Percentiles rank a stretch among this genome's conserved stretches.
Evolutionary conservation across 2,113 vertebrate species (phyloP).

Genomic region (Craseonycteris thonglongyai): DNA sequence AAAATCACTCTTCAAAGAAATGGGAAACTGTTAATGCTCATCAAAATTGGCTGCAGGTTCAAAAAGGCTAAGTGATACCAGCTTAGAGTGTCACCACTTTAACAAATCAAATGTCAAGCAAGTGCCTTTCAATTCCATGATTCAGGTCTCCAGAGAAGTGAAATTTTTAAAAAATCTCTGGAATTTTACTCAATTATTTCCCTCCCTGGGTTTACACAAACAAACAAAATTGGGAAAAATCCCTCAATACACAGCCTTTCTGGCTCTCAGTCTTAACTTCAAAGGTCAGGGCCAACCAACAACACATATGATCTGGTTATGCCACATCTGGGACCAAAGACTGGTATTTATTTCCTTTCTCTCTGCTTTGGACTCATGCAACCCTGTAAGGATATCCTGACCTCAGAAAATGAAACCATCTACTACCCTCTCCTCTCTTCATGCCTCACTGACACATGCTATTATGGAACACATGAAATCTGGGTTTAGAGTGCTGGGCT

Average conservation of each 20-base stretch:
- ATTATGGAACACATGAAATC: neutral
- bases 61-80: neutral
- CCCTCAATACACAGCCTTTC: neutral
- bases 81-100: neutral
- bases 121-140: neutral
- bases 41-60: neutral
- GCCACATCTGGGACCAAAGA: neutral
- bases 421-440: neutral
- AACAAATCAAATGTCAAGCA: neutral
- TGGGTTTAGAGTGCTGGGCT: slow-evolving; percentile 5
- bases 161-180: neutral
- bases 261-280: neutral
- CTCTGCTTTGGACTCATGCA: neutral
- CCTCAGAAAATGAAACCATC: neutral
- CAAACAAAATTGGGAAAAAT: neutral
- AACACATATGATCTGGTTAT: neutral
- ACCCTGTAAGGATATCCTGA: neutral
- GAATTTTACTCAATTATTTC: slow-evolving; percentile 30
- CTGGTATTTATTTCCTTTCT: neutral
- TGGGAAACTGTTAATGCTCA: neutral
- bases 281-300: neutral
- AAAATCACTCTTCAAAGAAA: neutral
- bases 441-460: neutral
- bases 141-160: neutral
- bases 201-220: slow-evolving; percentile 9